phyloP scores from a whole-genome alignment of 1,140 invertebrate genomes.

The Palaemon carinicauda region DNA sequence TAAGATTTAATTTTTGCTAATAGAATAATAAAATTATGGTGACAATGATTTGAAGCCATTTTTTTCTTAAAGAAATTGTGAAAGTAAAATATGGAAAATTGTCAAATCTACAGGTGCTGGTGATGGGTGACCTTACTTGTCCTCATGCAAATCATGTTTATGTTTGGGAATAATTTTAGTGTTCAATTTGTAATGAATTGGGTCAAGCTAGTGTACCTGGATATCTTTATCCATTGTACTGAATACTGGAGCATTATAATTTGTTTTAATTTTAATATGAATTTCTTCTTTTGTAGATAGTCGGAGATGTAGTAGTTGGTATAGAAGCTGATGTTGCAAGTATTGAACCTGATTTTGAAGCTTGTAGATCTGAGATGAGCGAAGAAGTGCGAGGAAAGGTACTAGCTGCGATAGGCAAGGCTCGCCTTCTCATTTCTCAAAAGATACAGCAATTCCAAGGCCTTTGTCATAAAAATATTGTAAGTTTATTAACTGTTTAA shows the following conservation, averaged over 20 bases:
- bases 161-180: background rate
- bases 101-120: too few relatives aligned
- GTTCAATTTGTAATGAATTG: conserved; percentile 60
- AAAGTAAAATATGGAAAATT: too few relatives aligned
- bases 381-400: conserved; percentile 85
- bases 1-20: too few relatives aligned
- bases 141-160: background rate
- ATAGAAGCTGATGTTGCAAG: conserved; percentile 74
- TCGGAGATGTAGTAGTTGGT: conserved; percentile 76
- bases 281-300: conserved; percentile 66
- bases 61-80: too few relatives aligned
- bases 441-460: conserved; percentile 96
- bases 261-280: background rate
- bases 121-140: too few relatives aligned
- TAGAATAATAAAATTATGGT: too few relatives aligned
- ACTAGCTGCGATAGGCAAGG: conserved; percentile 88
- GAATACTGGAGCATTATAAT: too few relatives aligned
- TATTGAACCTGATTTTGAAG: conserved; percentile 74
- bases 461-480: conserved; percentile 82
- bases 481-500: conserved; percentile 65
- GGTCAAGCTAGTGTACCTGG: too few relatives aligned
- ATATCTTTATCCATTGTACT: too few relatives aligned
- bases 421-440: conserved; percentile 84
- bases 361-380: conserved; percentile 68
- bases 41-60: too few relatives aligned